Base-by-base conservation (phyloP, 2,113 vertebrate species). In the Phaethon lepturus region DNA sequence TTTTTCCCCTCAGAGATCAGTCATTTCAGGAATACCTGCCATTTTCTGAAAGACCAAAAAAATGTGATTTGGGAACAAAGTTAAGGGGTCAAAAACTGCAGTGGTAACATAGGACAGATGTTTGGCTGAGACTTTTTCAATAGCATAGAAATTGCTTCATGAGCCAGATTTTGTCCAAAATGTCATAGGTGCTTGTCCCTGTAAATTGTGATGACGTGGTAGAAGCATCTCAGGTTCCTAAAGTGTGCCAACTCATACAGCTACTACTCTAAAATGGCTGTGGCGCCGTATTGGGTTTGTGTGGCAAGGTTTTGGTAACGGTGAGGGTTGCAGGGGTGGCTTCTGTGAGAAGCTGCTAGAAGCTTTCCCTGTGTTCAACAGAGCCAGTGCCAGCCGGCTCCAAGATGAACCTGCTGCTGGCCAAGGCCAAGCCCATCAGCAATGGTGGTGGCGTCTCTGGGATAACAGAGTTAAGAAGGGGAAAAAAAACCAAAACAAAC, bases 81-180 rank as follows among this genome's bases (percentile, higher is more conserved):
- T 26, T 40, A 33, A 76, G 13, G 8, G 13, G 13, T 6, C 2
- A 4, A 78, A 67, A 96, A 28, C n/a, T 42, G 64, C 28, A 42
- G 31, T 1, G 0, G 25, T 79, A 63, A 47, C 14, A 11, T 14
- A 50, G 0, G 1, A 35, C 31, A 38, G 52, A 68, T 55, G 9
- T 62, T 72, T 86, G 78, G 25, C 52, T 88, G 60, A 78, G 64
- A 74, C 26, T 76, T 92, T 80, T 80, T 55, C 49, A 59, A 2
- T 19, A 72, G 23, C 13, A 15, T 8, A 72, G 62, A 47, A 73
- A 40, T 24, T 29, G 33, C 23, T 69, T 73, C 7, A 4, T 28
- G 63, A 64, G 60, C 15, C 16, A 38, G 28, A 20, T 53, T 84
- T 72, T 49, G 20, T 44, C 10, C 33, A 31, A 63, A 86, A 74